Evolutionary conservation across 2,888 invertebrate species (phyloP), one percentile per base, ranked within the genome.

Genomic region (Agrochola litura): DNA sequence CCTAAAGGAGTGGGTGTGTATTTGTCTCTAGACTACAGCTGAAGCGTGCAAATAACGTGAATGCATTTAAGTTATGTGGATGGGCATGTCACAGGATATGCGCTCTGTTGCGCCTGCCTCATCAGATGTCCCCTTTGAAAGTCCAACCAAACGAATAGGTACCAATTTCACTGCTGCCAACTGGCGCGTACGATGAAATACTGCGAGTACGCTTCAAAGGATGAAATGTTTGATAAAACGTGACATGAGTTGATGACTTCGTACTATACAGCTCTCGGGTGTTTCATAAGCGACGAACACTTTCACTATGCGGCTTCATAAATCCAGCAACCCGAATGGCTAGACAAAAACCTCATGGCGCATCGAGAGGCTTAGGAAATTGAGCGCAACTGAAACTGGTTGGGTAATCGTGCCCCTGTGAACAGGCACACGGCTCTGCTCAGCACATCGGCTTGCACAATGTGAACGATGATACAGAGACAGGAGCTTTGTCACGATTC

Each of bases 91-190:
- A 91, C 93, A 94, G 96, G 96, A 96, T 95, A 89, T 91, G 92
- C 95, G 96, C 94, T 95, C 92, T 93, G 95, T 85, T 95, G 94
- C 89, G 89, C 91, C 86, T 89, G 89, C 90, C 91, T 91, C 94
- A 93, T 94, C 93, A 92, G 91, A 93, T 93, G 95, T 93, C 94
- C 95, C 95, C 94, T 95, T 95, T 94, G 90, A 92, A 93, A 92
- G 91, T 91, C 89, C 92, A 91, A 91, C 90, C 92, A 91, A 91
- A 92, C 90, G 91, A 87, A 92, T 92, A n/a, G n/a, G n/a, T n/a
- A 93, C 92, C 92, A 94, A 95, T 95, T 95, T 95, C 93, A 93
- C 93, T 88, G 89, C 88, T 94, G 93, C 91, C 92, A 92, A 95
- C 93, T 92, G 93, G 92, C 91, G 94, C 94, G 92, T 93, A 90